Conservation (phyloP, 2,888 invertebrate species). For the Melikaiella ostensackeni region DNA sequence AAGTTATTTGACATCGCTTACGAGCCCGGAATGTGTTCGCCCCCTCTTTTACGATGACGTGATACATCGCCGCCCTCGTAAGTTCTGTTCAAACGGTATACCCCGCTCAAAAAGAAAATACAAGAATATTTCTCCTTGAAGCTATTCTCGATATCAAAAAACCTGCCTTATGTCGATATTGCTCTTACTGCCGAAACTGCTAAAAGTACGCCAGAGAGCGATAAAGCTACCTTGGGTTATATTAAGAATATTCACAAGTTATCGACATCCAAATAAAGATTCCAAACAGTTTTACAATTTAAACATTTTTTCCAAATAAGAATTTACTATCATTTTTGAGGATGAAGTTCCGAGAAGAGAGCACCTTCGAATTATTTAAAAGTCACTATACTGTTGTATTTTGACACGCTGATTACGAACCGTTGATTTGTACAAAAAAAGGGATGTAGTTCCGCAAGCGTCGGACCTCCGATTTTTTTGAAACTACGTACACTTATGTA, state of each 20-base stretch:
- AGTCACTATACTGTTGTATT: too few relatives aligned
- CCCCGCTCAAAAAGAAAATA: conserved; percentile 45
- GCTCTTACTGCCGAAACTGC: not conserved
- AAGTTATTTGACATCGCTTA: conserved; percentile 75
- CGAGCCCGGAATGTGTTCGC: conserved; percentile 67
- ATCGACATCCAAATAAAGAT: too few relatives aligned
- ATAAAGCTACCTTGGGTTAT: not conserved
- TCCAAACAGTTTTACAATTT: too few relatives aligned
- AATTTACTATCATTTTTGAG: too few relatives aligned
- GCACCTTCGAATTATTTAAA: too few relatives aligned
- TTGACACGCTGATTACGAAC: too few relatives aligned
- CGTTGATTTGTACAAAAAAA: too few relatives aligned
- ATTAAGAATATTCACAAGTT: not conserved
- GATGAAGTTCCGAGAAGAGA: too few relatives aligned
- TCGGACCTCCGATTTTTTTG: too few relatives aligned
- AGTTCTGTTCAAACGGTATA: conserved; percentile 49
- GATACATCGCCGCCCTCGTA: conserved; percentile 53
- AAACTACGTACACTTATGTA: too few relatives aligned
- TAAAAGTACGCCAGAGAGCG: not conserved
- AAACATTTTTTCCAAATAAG: too few relatives aligned
- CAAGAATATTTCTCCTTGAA: conserved; percentile 43
- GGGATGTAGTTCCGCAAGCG: too few relatives aligned
- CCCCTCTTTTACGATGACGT: conserved; percentile 57
- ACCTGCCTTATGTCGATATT: not conserved
- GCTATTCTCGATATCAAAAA: conserved; percentile 22